Base-by-base conservation (phyloP, 2,797 vertebrate species). In the Pipistrellus pygmaeus region DNA sequence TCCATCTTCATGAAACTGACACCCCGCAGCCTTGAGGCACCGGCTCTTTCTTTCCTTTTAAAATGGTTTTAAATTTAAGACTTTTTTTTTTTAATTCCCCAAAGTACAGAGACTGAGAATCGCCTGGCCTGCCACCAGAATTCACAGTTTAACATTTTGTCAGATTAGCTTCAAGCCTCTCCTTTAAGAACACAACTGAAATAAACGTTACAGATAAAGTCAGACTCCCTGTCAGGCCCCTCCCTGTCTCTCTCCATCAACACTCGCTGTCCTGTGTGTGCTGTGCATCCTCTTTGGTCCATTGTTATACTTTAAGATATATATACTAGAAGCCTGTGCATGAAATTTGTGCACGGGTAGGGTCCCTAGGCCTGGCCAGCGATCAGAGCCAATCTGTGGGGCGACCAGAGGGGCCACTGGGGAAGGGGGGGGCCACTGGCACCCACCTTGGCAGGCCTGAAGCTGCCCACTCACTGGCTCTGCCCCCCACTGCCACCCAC, bases 61-160 rank as follows among this genome's bases (percentile, higher is more conserved):
- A 88, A 73, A 66, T 66, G 48, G 48, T 72, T 83, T 87, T 35
- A 41, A 72, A 91, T 32, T 64, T 53, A 66, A 91, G 62, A 3
- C 17, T 35, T 0, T 80, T 87, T 85, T 80, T 87, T 85, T 83
- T 75, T 4, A 57, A 83, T 84, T 87, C n/a, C 21, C 46, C 21
- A 87, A 83, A 57, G 27, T 64, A 64, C 51, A 90, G 81, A 90
- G 17, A 86, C 23, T 85, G 83, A 77, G 38, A 84, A 84, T 88
- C 41, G 78, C 71, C n/a, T 35, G 66, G 23, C 44, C 18, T 11
- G 46, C 72, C 57, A 30, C 64, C 64, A 30, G 14, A 87, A 93
- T 88, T 73, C 93, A 90, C 93, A 90, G 38, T 12, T 35, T 84
- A 66, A 35, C 27, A 7, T 72, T 71, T 93, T 72, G 48, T 73